Conservation (phyloP, 2,797 vertebrate species). For the Syndactyla subalaris region DNA sequence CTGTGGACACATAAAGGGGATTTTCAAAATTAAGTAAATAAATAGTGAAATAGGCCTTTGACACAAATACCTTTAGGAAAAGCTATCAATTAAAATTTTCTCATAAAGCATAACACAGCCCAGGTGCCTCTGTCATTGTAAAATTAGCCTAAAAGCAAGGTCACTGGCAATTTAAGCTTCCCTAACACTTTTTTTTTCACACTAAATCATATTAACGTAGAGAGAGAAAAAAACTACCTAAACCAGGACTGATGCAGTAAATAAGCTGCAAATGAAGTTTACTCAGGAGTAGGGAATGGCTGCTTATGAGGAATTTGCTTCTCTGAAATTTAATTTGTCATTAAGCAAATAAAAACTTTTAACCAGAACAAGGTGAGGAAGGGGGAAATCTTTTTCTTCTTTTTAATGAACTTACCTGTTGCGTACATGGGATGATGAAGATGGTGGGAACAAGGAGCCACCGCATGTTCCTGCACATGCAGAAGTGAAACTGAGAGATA, state of each 20-base stretch:
- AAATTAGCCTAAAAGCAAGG: neutral
- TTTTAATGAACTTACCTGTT: slow-evolving; percentile 84
- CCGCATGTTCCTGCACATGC: slow-evolving; percentile 80
- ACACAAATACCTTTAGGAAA: neutral
- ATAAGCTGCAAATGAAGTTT: slow-evolving; percentile 17
- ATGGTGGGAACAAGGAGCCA: slow-evolving; percentile 78
- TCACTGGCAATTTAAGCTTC: neutral
- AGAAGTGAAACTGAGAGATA: slow-evolving; percentile 65
- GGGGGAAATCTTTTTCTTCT: slow-evolving; percentile 22
- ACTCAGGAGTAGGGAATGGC: slow-evolving; percentile 17
- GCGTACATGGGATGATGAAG: slow-evolving; percentile 81
- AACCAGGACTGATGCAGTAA: neutral
- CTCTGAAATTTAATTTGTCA: slow-evolving; percentile 1
- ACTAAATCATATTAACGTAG: neutral
- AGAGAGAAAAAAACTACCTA: neutral
- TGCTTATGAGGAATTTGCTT: slow-evolving; percentile 6
- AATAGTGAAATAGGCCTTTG: neutral
- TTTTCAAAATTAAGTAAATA: slow-evolving; percentile 3
- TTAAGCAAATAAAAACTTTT: slow-evolving; percentile 17
- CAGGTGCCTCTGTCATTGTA: neutral
- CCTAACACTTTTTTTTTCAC: neutral
- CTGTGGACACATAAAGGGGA: fast-evolving
- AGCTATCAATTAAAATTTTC: neutral
- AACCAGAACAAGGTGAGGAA: neutral
- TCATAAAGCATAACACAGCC: neutral